These are phyloP conservation scores for Diorhabda elongata DNA, from an alignment of 1,140 invertebrate genomes.

Conservation along the genomic window DNA sequence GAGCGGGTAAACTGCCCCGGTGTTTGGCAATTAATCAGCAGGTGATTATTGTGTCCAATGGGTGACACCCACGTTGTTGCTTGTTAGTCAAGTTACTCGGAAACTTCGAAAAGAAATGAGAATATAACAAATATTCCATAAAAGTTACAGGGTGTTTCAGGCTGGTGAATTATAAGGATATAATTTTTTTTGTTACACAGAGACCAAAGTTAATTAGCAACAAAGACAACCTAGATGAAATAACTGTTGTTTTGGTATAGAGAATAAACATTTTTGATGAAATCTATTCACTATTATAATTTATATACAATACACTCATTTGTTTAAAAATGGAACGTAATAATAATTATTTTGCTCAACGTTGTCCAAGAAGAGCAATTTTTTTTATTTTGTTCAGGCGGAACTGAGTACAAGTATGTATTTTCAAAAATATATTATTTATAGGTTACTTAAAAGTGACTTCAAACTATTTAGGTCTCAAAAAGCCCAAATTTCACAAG, in stretches of 20 bases:
- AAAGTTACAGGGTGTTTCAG: neutral
- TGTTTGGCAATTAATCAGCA: conserved; percentile 9
- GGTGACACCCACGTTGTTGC: conserved; percentile 12
- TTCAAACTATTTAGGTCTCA: no score
- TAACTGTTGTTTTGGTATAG: neutral
- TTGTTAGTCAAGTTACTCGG: conserved; percentile 11
- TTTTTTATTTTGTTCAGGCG: no score
- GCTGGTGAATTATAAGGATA: neutral
- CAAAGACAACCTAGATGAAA: no score
- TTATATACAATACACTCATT: neutral
- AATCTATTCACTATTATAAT: neutral
- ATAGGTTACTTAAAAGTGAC: no score
- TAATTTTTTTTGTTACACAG: neutral
- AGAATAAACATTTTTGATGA: neutral
- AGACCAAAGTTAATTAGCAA: neutral
- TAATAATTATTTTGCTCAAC: no score
- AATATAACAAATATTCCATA: neutral
- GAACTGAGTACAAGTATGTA: no score
- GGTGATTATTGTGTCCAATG: conserved; percentile 10
- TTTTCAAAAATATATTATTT: no score
- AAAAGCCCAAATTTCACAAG: no score
- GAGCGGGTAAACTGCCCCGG: conserved; percentile 10
- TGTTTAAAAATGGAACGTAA: neutral
- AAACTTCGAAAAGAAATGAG: conserved; percentile 2
- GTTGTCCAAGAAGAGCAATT: no score